A percentile compares a stretch with the other conserved stretches of the same genome.
Conservation (phyloP, 2,797 vertebrate species). For the Acanthopagrus latus region DNA sequence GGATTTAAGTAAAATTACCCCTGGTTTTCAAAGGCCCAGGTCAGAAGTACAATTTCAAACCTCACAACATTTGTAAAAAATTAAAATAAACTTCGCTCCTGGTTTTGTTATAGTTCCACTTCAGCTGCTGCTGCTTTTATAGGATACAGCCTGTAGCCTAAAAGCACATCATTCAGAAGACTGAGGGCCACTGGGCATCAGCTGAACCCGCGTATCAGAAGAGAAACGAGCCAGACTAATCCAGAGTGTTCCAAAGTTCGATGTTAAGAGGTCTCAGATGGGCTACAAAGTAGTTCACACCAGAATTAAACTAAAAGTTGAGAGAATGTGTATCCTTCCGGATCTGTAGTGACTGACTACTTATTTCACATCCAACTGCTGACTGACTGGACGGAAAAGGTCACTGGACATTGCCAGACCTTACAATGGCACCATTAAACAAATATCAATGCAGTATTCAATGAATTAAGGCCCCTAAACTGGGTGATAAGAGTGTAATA, state of each 20-base stretch:
- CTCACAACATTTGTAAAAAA: not conserved
- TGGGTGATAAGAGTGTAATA: not conserved
- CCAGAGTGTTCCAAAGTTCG: not conserved
- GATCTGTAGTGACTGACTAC: not conserved
- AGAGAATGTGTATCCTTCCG: not conserved
- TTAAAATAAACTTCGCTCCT: too few species aligned
- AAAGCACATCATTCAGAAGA: not conserved
- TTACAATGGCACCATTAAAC: not conserved
- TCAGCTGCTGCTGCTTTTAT: not conserved
- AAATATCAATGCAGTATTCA: not conserved
- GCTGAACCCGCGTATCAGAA: not conserved
- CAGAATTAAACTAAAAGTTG: not conserved
- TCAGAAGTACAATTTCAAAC: not conserved
- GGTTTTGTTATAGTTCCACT: slow-evolving; percentile 12
- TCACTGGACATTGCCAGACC: not conserved
- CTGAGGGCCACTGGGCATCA: not conserved
- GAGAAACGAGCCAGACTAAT: not conserved
- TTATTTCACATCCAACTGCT: not conserved
- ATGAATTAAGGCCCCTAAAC: not conserved
- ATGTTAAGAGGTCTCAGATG: not conserved
- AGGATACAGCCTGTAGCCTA: not conserved
- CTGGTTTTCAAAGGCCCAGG: not conserved
- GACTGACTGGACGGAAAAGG: not conserved
- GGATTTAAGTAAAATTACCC: slow-evolving; percentile 16
- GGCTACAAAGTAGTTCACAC: not conserved